Base-by-base conservation (phyloP, 2,113 vertebrate species). In the Sinocyclocheilus grahami region DNA sequence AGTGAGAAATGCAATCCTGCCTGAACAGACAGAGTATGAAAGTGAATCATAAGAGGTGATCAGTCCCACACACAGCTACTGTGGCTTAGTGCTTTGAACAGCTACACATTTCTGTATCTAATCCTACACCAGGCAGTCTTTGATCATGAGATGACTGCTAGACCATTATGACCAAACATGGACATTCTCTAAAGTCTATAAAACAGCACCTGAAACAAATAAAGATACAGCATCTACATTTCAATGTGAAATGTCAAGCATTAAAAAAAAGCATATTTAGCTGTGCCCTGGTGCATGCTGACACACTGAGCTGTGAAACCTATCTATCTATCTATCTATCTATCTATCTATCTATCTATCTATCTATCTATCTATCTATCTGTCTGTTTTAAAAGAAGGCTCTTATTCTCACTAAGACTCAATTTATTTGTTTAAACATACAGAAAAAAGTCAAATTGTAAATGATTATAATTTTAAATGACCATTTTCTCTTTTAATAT, bases 41-140 rank as follows among this genome's bases (percentile, higher is more conserved):
- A 51, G 78, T 89, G 88, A 89, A 77, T 89, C 86, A 89, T 78
- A 76, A 65, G 79, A 53, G 80, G 63, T 78, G 67, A 84, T 71
- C 30, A 83, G 86, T 87, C 88, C 83, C 86, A 86, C 86, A 86
- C 79, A 86, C 74, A 83, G 86, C n/a, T 42, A 83, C 69, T 3
- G 30, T 62, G 81, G 78, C 75, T 85, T 60, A 48, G 42, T 60
- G 60, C 53, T 65, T 85, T 79, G 74, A 87, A 89, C 65, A 75
- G 83, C 71, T 65, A 33, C 86, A 78, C 42, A 30, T 76, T 84
- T 58, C 16, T 48, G 58, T 51, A 24, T 58, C 67, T 62, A 60
- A 88, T 75, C 87, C 69, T 85, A 84, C 86, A 71, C 86, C 81
- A 77, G 75, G 82, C 80, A 46, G 58, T 76, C 83, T 85, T 85